Percentiles rank a stretch among this genome's conserved stretches.
Conservation (phyloP, 2,888 invertebrate species). For the Lymantria monacha region DNA sequence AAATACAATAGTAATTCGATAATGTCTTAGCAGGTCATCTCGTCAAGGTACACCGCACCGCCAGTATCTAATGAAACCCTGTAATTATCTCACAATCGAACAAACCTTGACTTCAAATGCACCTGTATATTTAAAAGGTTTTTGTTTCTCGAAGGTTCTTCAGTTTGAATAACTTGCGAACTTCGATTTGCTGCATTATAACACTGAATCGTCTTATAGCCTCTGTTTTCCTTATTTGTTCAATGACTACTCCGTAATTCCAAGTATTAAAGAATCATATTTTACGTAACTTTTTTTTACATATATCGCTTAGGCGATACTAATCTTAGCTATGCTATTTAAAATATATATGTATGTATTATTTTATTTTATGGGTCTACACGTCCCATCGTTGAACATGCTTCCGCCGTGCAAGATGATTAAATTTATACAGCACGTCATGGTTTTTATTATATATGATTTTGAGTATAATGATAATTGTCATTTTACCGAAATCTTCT, state of each 20-base stretch:
- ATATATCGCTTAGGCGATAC: too few species aligned
- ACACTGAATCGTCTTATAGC: neutral
- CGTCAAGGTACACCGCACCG: constrained; percentile 37
- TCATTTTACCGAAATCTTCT: too few species aligned
- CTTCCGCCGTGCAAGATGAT: too few species aligned
- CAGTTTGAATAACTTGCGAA: constrained; percentile 36
- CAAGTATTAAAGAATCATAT: neutral
- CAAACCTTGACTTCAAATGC: constrained; percentile 48
- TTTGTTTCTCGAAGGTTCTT: constrained; percentile 48
- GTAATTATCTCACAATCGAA: constrained; percentile 41
- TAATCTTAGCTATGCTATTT: too few species aligned
- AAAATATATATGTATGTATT: too few species aligned
- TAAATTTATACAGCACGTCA: too few species aligned
- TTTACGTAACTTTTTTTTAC: too few species aligned
- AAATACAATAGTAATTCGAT: too few species aligned
- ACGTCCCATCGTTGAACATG: too few species aligned
- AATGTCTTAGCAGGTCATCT: constrained; percentile 10
- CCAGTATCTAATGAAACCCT: constrained; percentile 36
- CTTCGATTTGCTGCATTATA: neutral
- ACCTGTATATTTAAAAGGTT: constrained; percentile 39
- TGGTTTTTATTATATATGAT: too few species aligned
- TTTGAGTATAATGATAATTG: too few species aligned
- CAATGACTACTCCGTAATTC: neutral
- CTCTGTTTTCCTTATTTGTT: neutral
- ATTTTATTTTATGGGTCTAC: too few species aligned